Evolutionary conservation across 1,140 invertebrate species (phyloP), one percentile per base, ranked within the genome.

Genomic region (Drosophila watanabei): DNA sequence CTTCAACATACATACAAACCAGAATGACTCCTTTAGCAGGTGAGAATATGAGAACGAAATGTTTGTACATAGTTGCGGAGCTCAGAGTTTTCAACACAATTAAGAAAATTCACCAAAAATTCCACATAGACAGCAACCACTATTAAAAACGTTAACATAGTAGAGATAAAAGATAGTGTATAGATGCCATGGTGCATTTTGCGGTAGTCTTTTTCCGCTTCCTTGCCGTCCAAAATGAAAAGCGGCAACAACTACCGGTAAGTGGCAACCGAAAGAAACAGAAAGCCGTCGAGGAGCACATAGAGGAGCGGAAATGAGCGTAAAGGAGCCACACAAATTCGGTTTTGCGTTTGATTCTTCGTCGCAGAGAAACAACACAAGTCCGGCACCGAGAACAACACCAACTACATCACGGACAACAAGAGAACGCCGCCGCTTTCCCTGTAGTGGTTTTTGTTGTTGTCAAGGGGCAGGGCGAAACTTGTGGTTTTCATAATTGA

Each of bases 401-500:
- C 41, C 43, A 65, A 68, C 28, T 75, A 76, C 58, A 59, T 33
- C 39, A 66, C 52, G 18, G 41, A 54, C 52, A 28, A 59, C 79
- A 81, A 69, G 45, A 37, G 63, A 39, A 54, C 28, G 24, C 39
- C 28, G 24, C 39, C 37, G 48, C 62, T 35, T 41, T 48, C 30
- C 37, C 24, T 35, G 48, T 56, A 24, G 39, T 71, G 46, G 28
- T 60, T 65, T 30, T 35, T 51, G 30, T 33, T 64, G 65, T 35
- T 49, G 48, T 45, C 33, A 54, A 58, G 46, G 51, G 49, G 59
- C 79, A 82, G 75, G 63, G 69, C 71, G 81, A 54, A 61, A 75
- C 59, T 81, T 90, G 85, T 86, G 86, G 86, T 90, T 90, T 90
- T 90, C 86, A 90, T 90, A 90, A 90, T 91, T 90, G 86, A 90